Base-by-base conservation (phyloP, 2,113 vertebrate genomes). In the Pithys albifrons region DNA sequence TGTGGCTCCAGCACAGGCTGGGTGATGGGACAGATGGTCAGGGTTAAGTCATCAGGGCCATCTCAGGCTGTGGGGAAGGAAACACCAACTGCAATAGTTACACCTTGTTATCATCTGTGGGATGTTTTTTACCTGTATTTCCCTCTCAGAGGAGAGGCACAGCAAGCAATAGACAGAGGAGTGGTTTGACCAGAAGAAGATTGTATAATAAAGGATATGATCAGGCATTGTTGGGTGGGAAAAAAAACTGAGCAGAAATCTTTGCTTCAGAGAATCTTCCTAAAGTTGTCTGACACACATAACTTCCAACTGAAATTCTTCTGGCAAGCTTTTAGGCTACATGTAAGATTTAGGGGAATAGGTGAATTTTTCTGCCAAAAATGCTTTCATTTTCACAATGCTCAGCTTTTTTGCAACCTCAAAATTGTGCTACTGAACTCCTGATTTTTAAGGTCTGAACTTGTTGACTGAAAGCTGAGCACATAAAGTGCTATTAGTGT, bases 1-100 rank as follows among this genome's bases (percentile, higher is more conserved):
- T 73, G 0, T 48, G 87, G 67, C 88, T 84, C 43, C 75, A 74
- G 28, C 45, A 82, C 70, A 74, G 70, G 55, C 52, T 70, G 64
- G 75, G 45, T 73, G 49, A 64, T 74, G 73, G 19, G 95, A 92
- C 93, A 96, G 93, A 93, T 97, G 95, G 94, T 91, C 61, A 22
- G 91, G 70, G 76, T 89, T 80, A 91, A 86, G 77, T 94, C 88
- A 74, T n/a, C 25, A 19, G 9, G 31, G 45, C 76, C 39, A 23
- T 73, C 57, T 19, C 37, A 59, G 91, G 14, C 82, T 89, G 52
- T 87, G 77, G 70, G 61, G 91, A 89, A 54, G 58, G 69, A 95
- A n/a, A 59, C 22, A 20, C 45, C 51, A 28, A 33, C 46, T 85
- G 23, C 29, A 67, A 7, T 43, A 88, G 46, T 86, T 73, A 66